A percentile compares a stretch with the other conserved stretches of the same genome.
Conservation (phyloP, 1,140 invertebrate species). For the Anoplophora glabripennis region DNA sequence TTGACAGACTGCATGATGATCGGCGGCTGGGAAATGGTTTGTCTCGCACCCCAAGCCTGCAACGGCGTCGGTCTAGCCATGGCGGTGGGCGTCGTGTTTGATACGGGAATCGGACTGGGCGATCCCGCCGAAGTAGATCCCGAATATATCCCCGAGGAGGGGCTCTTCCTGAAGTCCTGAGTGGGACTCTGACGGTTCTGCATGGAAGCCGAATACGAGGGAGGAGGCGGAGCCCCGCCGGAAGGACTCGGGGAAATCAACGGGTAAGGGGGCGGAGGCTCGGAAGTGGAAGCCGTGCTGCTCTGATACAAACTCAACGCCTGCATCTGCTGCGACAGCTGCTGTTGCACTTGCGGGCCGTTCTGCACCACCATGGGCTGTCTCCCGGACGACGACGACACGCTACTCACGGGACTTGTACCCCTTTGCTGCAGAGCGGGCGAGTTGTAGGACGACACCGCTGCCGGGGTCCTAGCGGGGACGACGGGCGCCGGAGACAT, state of each 20-base stretch:
- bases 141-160: constrained; percentile 76
- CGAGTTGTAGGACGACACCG: constrained; percentile 48
- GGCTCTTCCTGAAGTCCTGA: constrained; percentile 66
- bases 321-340: constrained; percentile 82
- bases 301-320: constrained; percentile 76
- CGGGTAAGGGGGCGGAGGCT: constrained; percentile 77
- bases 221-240: constrained; percentile 68
- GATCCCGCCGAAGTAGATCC: constrained; percentile 74
- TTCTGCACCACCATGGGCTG: constrained; percentile 81
- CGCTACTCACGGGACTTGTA: constrained; percentile 57
- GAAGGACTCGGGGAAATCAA: constrained; percentile 57
- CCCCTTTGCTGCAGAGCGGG: constrained; percentile 59
- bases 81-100: constrained; percentile 55
- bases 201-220: constrained; percentile 80
- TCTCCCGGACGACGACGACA: constrained; percentile 44
- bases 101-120: constrained; percentile 75
- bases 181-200: constrained; percentile 84
- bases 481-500: constrained; percentile 72
- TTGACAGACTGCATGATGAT: constrained; percentile 96
- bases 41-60: constrained; percentile 73
- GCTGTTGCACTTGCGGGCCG: constrained; percentile 77
- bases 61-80: constrained; percentile 72
- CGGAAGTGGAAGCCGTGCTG: constrained; percentile 51
- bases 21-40: constrained; percentile 82
- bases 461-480: constrained; percentile 58